Evolutionary conservation across 2,797 vertebrate species (phyloP), one percentile per base, ranked within the genome.

Genomic region (Nothura maculosa): DNA sequence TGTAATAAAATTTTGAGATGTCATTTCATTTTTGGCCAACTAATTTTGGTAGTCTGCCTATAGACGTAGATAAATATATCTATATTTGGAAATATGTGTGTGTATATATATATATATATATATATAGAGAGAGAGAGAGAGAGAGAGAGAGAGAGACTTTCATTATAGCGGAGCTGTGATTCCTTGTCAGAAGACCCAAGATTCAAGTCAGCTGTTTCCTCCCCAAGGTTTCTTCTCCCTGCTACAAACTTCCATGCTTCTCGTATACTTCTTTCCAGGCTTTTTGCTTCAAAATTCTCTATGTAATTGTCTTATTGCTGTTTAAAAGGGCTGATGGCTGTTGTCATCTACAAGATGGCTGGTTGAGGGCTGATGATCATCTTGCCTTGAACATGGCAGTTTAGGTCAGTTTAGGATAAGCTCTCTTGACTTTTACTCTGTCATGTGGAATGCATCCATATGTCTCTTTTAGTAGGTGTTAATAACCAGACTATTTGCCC

Each of bases 121-220:
- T n/a, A n/a, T n/a, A n/a, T n/a, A n/a, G 43, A 17, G 28, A 27
- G 48, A 30, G 27, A 82, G 78, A 70, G 18, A 80, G 55, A 84
- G n/a, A n/a, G 43, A 17, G 28, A 27, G 48, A 30, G 27, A 82
- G 78, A 70, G 18, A 80, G 55, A 84, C 93, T 93, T 85, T 90
- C 75, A 94, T 94, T 96, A 89, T 67, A 55, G 61, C 61, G 85
- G 32, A 22, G 61, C n/a, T 72, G 78, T 64, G 86, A 89, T 92
- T 94, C 74, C 68, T 73, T 87, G 36, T 54, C 32, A 85, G 93
- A 61, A 92, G 61, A 89, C 52, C 19, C 12, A 7, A 82, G 69
- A 75, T 27, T 81, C 74, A 84, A 57, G 89, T 68, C 89, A 64
- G 79, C 77, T n/a, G 52, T 54, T 54, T 54, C 52, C 28, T 30